Conservation (phyloP, 2,888 invertebrate genomes). For the Leptinotarsa juncta region DNA sequence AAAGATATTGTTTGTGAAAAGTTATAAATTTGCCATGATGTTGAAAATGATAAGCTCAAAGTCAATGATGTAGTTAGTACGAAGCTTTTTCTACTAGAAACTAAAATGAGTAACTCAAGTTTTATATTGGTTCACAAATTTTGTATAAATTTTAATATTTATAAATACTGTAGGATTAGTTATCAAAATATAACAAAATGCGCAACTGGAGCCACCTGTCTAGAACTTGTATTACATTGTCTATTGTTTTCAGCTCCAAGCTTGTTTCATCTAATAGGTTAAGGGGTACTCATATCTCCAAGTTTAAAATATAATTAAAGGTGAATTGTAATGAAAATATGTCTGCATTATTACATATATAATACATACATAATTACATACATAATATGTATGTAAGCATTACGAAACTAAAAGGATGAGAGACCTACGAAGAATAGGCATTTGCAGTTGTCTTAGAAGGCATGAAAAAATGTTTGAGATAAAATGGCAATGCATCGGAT, state of each 20-base stretch:
- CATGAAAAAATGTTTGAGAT: constrained; percentile 22
- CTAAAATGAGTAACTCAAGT: too few species aligned
- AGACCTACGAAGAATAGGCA: constrained; percentile 49
- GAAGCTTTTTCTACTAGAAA: too few species aligned
- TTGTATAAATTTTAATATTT: too few species aligned
- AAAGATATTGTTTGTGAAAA: too few species aligned
- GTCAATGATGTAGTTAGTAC: too few species aligned
- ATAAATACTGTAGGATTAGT: not conserved
- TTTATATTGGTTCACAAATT: too few species aligned
- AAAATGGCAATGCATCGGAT: constrained; percentile 40
- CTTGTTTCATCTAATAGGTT: not conserved
- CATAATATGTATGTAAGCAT: not conserved
- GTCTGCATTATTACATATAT: constrained; percentile 1
- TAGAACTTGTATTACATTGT: not conserved
- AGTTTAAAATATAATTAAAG: not conserved
- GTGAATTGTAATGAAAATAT: not conserved
- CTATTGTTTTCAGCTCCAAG: not conserved
- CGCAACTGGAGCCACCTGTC: not conserved
- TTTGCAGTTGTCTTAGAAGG: constrained; percentile 45
- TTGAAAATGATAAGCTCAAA: too few species aligned
- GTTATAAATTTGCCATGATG: too few species aligned
- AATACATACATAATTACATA: too few species aligned
- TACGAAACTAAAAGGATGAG: constrained; percentile 43
- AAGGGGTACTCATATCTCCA: not conserved
- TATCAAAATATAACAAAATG: not conserved